Conservation (phyloP, 2,888 invertebrate species). For the Stomorhina lunata region DNA sequence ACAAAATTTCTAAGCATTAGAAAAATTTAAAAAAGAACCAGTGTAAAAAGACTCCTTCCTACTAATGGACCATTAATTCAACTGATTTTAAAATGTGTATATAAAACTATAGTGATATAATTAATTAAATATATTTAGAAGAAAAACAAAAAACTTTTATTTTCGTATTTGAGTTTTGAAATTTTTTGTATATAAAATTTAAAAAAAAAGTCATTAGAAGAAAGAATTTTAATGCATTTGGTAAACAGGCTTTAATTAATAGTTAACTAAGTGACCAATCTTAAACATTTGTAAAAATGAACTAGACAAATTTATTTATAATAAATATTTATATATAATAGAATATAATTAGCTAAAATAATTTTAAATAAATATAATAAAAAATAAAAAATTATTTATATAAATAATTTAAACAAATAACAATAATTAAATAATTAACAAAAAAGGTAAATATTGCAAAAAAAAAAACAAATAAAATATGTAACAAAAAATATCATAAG, state of each 20-base stretch:
- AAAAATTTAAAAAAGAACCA: not conserved
- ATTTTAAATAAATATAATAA: slow-evolving; percentile 3
- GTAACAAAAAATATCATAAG: too few species aligned
- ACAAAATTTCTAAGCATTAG: not conserved
- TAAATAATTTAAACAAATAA: slow-evolving; percentile 9
- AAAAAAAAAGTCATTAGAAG: slow-evolving; percentile 28
- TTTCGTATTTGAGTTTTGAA: not conserved
- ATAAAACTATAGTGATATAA: slow-evolving; percentile 33
- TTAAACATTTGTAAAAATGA: slow-evolving; percentile 45
- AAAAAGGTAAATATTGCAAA: not conserved
- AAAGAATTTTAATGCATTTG: slow-evolving; percentile 59
- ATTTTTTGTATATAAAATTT: slow-evolving; percentile 27
- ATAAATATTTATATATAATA: not conserved
- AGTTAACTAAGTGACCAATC: slow-evolving; percentile 65
- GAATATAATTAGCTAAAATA: not conserved
- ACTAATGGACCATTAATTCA: slow-evolving; percentile 27
- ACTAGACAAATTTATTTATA: slow-evolving; percentile 44
- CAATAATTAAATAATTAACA: slow-evolving; percentile 7
- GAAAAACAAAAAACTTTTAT: not conserved
- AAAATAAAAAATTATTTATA: not conserved
- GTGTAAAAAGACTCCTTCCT: too few species aligned
- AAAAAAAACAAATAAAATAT: not conserved
- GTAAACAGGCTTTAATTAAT: slow-evolving; percentile 64
- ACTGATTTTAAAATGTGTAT: slow-evolving; percentile 20
- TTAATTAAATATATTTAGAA: not conserved